These are phyloP conservation scores for Palloptera scutellata DNA, from an alignment of 2,888 invertebrate species.

Conservation along the genomic window DNA sequence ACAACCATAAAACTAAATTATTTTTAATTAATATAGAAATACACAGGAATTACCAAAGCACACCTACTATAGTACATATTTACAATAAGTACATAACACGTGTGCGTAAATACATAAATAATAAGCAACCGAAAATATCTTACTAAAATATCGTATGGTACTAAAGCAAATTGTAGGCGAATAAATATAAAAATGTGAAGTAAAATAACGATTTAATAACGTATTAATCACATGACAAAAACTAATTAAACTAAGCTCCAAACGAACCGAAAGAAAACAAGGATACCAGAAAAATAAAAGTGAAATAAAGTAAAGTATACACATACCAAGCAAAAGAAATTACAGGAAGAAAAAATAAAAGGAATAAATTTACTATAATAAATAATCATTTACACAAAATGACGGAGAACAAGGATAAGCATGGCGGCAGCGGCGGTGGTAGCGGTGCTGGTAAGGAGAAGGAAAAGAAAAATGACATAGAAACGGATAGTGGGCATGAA, in stretches of 20 bases:
- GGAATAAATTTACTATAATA: neutral
- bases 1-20: too few species aligned
- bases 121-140: too few species aligned
- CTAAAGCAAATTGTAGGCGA: neutral
- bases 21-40: too few species aligned
- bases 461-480: constrained; percentile 33
- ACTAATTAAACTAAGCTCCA: constrained; percentile 17
- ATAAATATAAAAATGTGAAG: neutral
- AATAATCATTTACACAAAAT: constrained; percentile 27
- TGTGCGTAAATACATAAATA: too few species aligned
- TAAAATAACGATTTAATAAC: neutral
- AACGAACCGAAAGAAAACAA: neutral
- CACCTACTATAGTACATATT: too few species aligned
- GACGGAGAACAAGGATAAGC: constrained; percentile 44
- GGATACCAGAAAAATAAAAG: neutral
- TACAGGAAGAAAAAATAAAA: constrained; percentile 1
- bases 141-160: neutral
- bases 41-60: too few species aligned
- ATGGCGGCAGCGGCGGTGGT: constrained; percentile 11
- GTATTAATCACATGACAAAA: constrained; percentile 1
- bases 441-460: constrained; percentile 27
- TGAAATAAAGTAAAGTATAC: neutral
- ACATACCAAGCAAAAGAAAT: neutral
- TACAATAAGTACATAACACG: too few species aligned
- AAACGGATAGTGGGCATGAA: constrained; percentile 29